phyloP scores from a whole-genome alignment of 2,888 invertebrate species.

The Hipparchia sbordonii region DNA sequence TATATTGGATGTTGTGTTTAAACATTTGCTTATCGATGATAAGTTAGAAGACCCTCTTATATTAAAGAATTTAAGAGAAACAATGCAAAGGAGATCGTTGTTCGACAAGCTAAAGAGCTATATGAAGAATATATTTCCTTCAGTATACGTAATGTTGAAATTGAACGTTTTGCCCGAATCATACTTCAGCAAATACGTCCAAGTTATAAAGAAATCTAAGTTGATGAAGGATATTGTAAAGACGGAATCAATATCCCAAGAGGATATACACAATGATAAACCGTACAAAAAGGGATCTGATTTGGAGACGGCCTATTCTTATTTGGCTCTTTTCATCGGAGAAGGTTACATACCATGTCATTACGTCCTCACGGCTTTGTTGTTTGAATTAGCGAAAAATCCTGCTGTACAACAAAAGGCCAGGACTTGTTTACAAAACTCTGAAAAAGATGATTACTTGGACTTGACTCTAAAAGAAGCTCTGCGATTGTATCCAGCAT shows the following conservation, averaged over 20 bases:
- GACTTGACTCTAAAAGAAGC: constrained; percentile 68
- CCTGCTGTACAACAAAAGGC: constrained; percentile 59
- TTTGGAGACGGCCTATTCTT: constrained; percentile 54
- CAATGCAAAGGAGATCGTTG: constrained; percentile 56
- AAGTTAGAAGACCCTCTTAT: constrained; percentile 52
- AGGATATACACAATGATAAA: constrained; percentile 54
- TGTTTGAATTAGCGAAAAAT: constrained; percentile 66
- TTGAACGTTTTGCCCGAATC: constrained; percentile 56
- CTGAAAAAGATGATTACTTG: constrained; percentile 55
- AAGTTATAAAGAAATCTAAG: constrained; percentile 55
- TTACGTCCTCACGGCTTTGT: constrained; percentile 60
- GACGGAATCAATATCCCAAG: constrained; percentile 54
- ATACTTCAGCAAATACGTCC: constrained; percentile 53
- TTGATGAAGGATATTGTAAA: constrained; percentile 57
- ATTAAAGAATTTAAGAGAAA: constrained; percentile 58
- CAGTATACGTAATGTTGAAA: constrained; percentile 64
- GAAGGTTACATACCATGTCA: constrained; percentile 72
- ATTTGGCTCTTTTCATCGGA: constrained; percentile 64
- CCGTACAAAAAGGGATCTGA: constrained; percentile 46
- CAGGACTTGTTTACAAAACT: constrained; percentile 51
- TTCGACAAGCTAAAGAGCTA: constrained; percentile 66
- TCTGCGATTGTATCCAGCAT: constrained; percentile 69
- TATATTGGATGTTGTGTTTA: constrained; percentile 76
- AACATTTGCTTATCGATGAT: constrained; percentile 67
- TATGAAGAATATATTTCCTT: constrained; percentile 71